These are phyloP conservation scores for Eurypyga helias DNA, from an alignment of 2,113 vertebrate species.

Conservation along the genomic window DNA sequence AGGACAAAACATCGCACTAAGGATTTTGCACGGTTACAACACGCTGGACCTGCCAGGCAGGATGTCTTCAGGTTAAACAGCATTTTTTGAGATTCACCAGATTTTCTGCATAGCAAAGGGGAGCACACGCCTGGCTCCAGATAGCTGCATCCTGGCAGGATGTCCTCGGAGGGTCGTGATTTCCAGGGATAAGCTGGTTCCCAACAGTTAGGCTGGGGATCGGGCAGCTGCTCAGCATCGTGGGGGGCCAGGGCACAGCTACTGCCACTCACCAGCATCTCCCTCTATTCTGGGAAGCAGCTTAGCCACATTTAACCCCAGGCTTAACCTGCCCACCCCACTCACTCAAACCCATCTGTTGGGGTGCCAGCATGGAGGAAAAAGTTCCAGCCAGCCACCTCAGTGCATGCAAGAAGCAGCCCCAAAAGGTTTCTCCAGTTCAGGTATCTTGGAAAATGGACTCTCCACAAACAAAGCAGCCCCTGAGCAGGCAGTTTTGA, in stretches of 20 bases:
- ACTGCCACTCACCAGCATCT: neutral
- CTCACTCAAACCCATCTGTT: neutral
- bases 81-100: neutral
- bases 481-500: neutral
- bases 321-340: neutral
- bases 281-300: neutral
- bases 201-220: neutral
- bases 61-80: neutral
- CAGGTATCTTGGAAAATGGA: neutral
- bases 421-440: accelerated
- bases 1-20: neutral
- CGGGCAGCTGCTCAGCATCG: neutral
- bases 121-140: neutral
- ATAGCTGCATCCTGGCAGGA: neutral
- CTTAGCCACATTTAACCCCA: neutral
- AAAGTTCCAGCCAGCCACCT: neutral
- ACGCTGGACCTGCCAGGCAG: accelerated
- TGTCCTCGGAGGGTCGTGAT: neutral
- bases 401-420: accelerated
- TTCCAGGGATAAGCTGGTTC: neutral
- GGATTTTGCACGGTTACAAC: neutral
- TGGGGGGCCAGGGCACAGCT: neutral
- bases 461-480: neutral
- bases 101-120: neutral
- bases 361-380: neutral